These are phyloP conservation scores for Calypte anna DNA, from an alignment of 2,113 vertebrate genomes.

Conservation along the genomic window DNA sequence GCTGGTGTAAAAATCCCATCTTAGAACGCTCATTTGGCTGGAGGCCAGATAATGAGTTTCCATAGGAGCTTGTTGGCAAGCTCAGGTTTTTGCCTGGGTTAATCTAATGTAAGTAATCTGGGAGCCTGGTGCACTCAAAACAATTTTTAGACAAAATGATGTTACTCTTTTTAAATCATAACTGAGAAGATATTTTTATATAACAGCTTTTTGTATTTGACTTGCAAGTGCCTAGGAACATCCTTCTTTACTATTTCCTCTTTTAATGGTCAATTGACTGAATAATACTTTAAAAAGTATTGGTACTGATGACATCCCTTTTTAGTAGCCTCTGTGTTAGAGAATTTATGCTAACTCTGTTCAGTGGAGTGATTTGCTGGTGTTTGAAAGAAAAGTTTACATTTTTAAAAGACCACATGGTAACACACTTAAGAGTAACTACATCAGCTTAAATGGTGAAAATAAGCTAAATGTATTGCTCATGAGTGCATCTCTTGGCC, in stretches of 20 bases:
- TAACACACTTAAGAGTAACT: neutral
- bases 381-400: neutral
- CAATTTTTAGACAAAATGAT: constrained; percentile 5
- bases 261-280: neutral
- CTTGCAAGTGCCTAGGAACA: neutral
- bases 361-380: neutral
- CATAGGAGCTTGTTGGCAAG: constrained; percentile 49
- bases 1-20: constrained; percentile 39
- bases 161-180: neutral
- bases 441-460: neutral
- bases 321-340: neutral
- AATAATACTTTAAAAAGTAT: neutral
- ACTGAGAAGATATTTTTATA: neutral
- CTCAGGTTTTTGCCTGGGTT: constrained; percentile 37
- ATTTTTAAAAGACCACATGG: neutral
- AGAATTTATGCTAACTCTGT: neutral
- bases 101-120: constrained; percentile 40
- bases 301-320: neutral
- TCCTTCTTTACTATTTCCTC: neutral
- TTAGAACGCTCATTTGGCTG: neutral
- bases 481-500: neutral
- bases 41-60: constrained; percentile 8
- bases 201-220: neutral
- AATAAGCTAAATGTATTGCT: neutral
- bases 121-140: neutral